A percentile compares a stretch with the other conserved stretches of the same genome.
phyloP scores from a whole-genome alignment of 2,888 invertebrate genomes.

The Platynereis dumerilii region DNA sequence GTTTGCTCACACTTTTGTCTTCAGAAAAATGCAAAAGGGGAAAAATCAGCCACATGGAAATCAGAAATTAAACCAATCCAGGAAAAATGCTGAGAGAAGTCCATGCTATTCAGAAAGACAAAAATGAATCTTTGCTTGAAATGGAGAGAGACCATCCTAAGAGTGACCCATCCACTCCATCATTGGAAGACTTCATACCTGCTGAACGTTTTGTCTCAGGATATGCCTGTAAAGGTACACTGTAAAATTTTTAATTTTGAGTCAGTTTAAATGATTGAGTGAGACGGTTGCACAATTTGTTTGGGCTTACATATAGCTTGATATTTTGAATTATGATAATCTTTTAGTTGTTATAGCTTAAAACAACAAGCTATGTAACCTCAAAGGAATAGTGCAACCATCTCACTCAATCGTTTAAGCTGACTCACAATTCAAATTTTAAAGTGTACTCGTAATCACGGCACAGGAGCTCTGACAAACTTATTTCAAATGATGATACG shows the following conservation, averaged over 20 bases:
- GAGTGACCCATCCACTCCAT: constrained; percentile 36
- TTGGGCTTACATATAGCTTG: too few species aligned
- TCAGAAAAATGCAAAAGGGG: constrained; percentile 2
- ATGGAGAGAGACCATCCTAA: constrained; percentile 42
- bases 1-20: constrained; percentile 24
- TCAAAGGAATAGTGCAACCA: too few species aligned
- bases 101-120: constrained; percentile 36
- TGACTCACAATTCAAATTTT: too few species aligned
- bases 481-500: too few species aligned
- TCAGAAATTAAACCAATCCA: constrained; percentile 30
- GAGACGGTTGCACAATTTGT: too few species aligned
- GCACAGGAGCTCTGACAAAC: constrained; percentile 35
- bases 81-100: constrained; percentile 24
- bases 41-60: constrained; percentile 37
- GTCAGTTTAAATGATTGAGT: too few species aligned
- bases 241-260: too few species aligned
- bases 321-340: too few species aligned
- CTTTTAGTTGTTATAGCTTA: too few species aligned
- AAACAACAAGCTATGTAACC: too few species aligned
- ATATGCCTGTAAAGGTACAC: constrained; percentile 40
- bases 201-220: constrained; percentile 30
- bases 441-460: too few species aligned
- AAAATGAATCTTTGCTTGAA: constrained; percentile 38
- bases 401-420: too few species aligned
- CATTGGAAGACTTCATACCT: constrained; percentile 36